Base-by-base conservation (phyloP, 2,797 vertebrate species). In the Sebastes alutus region DNA sequence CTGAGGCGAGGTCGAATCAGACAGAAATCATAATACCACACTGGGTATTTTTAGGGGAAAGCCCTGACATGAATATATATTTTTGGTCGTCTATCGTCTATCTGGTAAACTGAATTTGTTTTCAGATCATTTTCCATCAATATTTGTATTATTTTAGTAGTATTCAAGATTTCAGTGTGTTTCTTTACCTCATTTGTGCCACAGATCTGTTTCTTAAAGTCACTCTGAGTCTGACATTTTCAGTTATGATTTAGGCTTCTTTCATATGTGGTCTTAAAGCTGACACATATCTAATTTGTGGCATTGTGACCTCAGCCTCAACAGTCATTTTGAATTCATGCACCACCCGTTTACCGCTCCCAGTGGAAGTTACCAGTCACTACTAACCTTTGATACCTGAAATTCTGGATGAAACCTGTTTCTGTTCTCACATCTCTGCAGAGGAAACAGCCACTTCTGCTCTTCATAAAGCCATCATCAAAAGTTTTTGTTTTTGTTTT, bases 291-390 rank as follows among this genome's bases (percentile, higher is more conserved):
- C 25, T 18, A 4, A 18, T 64, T 35, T n/a, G n/a, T 14, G 38
- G 14, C 54, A 54, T 20, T 6, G 2, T 35, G n/a, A 72, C 35
- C 38, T 69, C 66, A 1, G 20, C 10, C 62, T 63, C 69, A 11
- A 27, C 65, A 38, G 30, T 81, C 75, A 29, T 61, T 82, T 7
- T 80, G 56, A 72, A 27, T 58, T 65, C 4, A 2, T 33, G 75
- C 59, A 25, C 33, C 35, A 35, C 35, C 35, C 18, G 2, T 54
- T 79, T 46, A 33, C 64, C 1, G 22, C 68, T 74, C 14, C 12
- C 20, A 52, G 49, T 20, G 20, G 49, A 52, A 52, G 49, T 52
- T 46, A 52, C 49, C 49, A 38, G 52, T 58, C 42, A 42, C 62
- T 69, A n/a, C 10, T 56, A 11, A 80, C 71, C 29, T 70, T 38